Conservation (phyloP, 2,888 invertebrate species). For the Tetheella fluctuosa region DNA sequence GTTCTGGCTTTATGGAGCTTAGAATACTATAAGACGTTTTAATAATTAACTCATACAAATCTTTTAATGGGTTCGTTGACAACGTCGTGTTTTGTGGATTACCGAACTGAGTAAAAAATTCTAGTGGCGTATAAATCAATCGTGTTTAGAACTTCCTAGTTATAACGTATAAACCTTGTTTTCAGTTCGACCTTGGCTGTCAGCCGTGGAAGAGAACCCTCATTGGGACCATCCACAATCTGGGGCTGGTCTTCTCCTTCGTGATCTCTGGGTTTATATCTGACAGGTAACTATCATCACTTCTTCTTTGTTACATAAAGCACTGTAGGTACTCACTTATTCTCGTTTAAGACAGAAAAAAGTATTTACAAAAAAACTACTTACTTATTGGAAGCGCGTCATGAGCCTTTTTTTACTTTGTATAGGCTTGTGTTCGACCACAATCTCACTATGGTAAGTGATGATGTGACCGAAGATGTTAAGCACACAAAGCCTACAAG, state of each 20-base stretch:
- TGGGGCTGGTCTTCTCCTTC: constrained; percentile 88
- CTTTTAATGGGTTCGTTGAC: not conserved
- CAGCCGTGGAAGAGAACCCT: constrained; percentile 89
- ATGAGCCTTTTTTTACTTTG: no score
- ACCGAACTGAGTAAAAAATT: not conserved
- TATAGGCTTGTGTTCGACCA: no score
- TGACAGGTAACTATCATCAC: constrained; percentile 85
- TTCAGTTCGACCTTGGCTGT: constrained; percentile 87
- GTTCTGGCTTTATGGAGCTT: not conserved
- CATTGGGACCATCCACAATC: constrained; percentile 89
- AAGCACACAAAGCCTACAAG: no score
- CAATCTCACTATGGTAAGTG: no score
- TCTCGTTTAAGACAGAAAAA: no score
- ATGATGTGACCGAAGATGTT: no score
- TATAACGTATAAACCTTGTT: constrained; percentile 18
- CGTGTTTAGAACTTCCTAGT: constrained; percentile 3
- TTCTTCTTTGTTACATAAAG: not conserved
- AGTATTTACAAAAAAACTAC: no score
- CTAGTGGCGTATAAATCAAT: not conserved
- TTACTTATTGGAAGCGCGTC: no score
- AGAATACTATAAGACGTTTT: not conserved
- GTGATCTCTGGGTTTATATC: constrained; percentile 88
- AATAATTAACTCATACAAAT: not conserved
- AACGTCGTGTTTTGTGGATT: not conserved
- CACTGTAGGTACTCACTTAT: no score